Evolutionary conservation across 2,797 vertebrate genomes (phyloP), one percentile per base, ranked within the genome.

Genomic region (Distichodus sexfasciatus): DNA sequence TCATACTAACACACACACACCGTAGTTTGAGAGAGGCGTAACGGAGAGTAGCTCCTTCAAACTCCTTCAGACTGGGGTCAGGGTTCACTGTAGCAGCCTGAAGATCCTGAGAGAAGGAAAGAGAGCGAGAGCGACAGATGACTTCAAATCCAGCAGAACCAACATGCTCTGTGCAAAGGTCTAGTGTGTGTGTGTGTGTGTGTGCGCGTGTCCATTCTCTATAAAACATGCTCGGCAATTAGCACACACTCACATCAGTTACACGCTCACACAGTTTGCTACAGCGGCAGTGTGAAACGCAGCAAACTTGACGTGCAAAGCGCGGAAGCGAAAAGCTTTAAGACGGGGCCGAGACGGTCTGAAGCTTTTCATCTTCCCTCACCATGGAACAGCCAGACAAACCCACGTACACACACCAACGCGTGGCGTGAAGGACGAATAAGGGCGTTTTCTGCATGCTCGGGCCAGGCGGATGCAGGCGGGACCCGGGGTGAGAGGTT

Each of bases 41-140:
- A 77, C 97, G 96, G 21, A 99, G 90, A 0, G 97, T 99, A 15
- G 97, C 97, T 71, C 97, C 97, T 87, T 99, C 96, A 85, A 99
- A 99, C 83, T 98, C 97, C 84, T 99, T 99, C 74, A 99, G 91
- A 82, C 97, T 99, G 72, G 97, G 97, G 81, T 99, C 96, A 29
- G 97, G 94, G 85, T 96, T 96, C 82, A 97, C 94, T 0, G 95
- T 97, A 79, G 96, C 97, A 24, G 93, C 96, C 62, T 99, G 96
- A 62, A 99, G 88, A 77, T 98, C 97, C 97, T 99, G 72, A 87
- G 1, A 81, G 74, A 89, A 44, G 74, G 59, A 44, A 43, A 81
- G 11, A 81, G 43, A 60, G 21, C 4, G 35, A 26, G 17, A 48
- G 2, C 14, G 19, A 33, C 24, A 55, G 48, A 43, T n/a, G 26